Evolutionary conservation across 2,113 vertebrate genomes (phyloP).

Genomic region (Ammodramus savannarum): DNA sequence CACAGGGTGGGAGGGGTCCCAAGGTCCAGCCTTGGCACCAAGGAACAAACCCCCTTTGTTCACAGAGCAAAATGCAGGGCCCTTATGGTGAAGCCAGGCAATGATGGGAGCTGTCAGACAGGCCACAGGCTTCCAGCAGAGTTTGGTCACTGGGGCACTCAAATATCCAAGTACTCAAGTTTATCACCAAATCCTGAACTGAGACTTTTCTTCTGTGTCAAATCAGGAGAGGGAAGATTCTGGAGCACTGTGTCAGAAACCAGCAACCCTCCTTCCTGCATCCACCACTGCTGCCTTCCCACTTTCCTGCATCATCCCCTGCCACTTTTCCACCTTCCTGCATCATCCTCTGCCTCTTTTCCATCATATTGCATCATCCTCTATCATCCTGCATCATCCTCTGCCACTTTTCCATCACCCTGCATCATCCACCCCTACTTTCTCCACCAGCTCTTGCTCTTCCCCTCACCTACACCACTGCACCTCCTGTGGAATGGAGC

Average conservation of each 20-base stretch:
- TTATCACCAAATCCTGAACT: neutral
- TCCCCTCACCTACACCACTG: neutral
- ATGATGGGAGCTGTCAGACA: neutral
- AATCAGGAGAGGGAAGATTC: neutral
- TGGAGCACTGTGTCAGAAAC: neutral
- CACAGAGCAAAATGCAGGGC: neutral
- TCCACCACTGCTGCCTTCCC: neutral
- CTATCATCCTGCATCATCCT: neutral
- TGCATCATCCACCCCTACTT: neutral
- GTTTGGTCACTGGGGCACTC: neutral
- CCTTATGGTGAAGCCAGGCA: neutral
- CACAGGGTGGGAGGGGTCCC: neutral
- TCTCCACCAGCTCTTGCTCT: neutral
- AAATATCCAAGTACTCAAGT: neutral
- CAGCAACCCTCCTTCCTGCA: neutral
- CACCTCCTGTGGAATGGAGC: constrained; percentile 34
- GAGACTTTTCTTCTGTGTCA: neutral
- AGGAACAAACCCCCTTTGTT: neutral
- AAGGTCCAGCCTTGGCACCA: neutral
- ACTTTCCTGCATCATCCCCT: neutral
- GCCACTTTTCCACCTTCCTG: neutral
- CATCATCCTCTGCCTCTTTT: neutral
- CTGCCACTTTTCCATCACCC: neutral
- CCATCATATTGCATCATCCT: neutral
- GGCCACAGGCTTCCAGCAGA: neutral